A percentile compares a stretch with the other conserved stretches of the same genome.
Conservation (phyloP, 2,888 invertebrate genomes). For the Stictocephala bisonia region DNA sequence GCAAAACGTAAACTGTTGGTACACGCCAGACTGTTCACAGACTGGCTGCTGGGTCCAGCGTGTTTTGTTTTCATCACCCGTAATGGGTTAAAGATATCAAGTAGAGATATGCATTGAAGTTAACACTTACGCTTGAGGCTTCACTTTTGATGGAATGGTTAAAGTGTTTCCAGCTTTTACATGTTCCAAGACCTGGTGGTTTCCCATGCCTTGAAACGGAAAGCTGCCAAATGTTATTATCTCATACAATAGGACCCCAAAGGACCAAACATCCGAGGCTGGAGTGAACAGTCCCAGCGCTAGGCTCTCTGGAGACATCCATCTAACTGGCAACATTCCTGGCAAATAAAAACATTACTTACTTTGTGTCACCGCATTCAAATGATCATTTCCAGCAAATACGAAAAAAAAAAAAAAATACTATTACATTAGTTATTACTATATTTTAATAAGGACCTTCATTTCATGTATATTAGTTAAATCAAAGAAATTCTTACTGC, state of each 20-base stretch:
- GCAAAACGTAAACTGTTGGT: too few species aligned
- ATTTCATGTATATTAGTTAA: too few species aligned
- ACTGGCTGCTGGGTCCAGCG: too few species aligned
- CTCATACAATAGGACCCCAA: constrained; percentile 87
- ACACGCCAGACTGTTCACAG: too few species aligned
- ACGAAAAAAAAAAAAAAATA: too few species aligned
- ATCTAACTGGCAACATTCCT: constrained; percentile 87
- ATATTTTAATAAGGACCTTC: too few species aligned
- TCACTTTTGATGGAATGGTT: constrained; percentile 79
- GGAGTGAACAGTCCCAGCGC: constrained; percentile 85
- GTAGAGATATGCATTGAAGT: constrained; percentile 1
- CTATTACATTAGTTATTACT: too few species aligned
- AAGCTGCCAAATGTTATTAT: constrained; percentile 92
- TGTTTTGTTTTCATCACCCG: too few species aligned
- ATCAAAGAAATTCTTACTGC: too few species aligned
- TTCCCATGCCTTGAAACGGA: constrained; percentile 89
- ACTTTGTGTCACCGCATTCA: too few species aligned
- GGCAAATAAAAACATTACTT: constrained; percentile 31
- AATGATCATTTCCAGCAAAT: too few species aligned
- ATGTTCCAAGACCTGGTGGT: constrained; percentile 83
- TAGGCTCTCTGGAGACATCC: constrained; percentile 94
- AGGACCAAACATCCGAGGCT: constrained; percentile 91
- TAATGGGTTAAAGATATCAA: too few species aligned
- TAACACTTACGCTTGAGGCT: constrained; percentile 80
- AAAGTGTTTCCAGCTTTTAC: constrained; percentile 82